These are phyloP conservation scores for Brachyalestes nurse DNA, from an alignment of 2,797 vertebrate genomes.

Conservation along the genomic window DNA sequence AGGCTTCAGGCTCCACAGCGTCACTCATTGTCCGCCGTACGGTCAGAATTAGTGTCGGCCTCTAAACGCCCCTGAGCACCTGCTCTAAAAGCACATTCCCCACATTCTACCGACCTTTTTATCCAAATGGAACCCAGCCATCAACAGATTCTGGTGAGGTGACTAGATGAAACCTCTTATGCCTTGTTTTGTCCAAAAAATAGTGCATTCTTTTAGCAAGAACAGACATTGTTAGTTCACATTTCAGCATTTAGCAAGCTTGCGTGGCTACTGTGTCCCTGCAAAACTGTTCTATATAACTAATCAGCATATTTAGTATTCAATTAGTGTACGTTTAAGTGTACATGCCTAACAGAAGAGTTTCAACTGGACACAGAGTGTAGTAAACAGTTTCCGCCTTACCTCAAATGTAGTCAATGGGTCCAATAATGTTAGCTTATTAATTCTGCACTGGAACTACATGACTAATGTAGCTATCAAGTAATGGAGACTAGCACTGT, in stretches of 20 bases:
- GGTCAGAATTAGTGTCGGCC: not conserved
- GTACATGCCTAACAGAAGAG: too few species aligned
- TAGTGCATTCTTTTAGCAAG: not conserved
- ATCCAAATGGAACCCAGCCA: conserved; percentile 10
- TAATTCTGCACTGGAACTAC: too few species aligned
- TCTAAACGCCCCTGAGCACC: not conserved
- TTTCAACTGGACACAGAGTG: too few species aligned
- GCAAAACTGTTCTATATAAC: too few species aligned
- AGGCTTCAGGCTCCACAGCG: not conserved
- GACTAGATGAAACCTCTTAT: not conserved
- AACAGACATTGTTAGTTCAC: too few species aligned
- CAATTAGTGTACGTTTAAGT: too few species aligned
- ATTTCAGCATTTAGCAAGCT: too few species aligned
- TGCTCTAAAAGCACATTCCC: conserved; percentile 7
- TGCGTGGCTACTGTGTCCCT: too few species aligned
- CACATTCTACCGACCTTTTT: conserved; percentile 3
- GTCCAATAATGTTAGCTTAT: not conserved
- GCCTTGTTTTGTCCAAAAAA: not conserved
- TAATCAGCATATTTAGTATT: too few species aligned
- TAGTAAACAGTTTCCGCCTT: not conserved
- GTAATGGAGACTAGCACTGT: not conserved
- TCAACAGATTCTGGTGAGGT: not conserved
- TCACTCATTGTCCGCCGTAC: not conserved
- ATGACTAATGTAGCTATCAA: not conserved
- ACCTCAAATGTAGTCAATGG: too few species aligned